Evolutionary conservation across 2,797 vertebrate species (phyloP), one percentile per base, ranked within the genome.

Genomic region (Crypturellus tataupa): DNA sequence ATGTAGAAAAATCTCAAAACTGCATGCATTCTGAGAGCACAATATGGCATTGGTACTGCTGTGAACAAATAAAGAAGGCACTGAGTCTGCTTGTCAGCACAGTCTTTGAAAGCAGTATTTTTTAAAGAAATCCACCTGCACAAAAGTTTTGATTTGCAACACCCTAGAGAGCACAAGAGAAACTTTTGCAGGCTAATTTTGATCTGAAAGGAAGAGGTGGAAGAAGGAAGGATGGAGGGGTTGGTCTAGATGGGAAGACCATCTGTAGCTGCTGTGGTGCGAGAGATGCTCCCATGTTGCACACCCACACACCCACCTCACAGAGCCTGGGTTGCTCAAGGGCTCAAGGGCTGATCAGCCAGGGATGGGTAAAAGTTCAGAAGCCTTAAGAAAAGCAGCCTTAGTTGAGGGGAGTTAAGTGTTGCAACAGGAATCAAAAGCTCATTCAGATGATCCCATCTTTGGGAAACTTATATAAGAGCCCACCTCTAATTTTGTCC

Each of bases 141-240:
- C 82, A 7, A 8, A 46, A 86, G 9, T 55, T 44, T 80, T 75
- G 18, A n/a, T 71, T 53, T 85, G 21, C 18, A 85, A 23, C 51
- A 59, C 27, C 27, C 25, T 53, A 33, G 11, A 70, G 42, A 89
- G 25, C n/a, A 77, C 7, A 64, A 39, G 39, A 71, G 37, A 82
- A 91, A 47, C 4, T 71, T 89, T 80, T 90, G 42, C 59, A 47
- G 46, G 35, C 27, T 64, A 62, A 55, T 75, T 70, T 58, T 9
- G 59, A 8, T 62, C 69, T 90, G 55, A 94, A 96, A 96, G 51
- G 47, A 94, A 95, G 87, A 96, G 29, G 25, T 12, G 64, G 33
- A 59, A 44, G 83, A 96, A 96, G 68, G 85, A 95, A 94, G 53
- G 12, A 44, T 89, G 19, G n/a, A 44, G 6, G 9, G 40, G 71